These are phyloP conservation scores for Tineola bisselliella DNA, from an alignment of 2,888 invertebrate species.

Conservation along the genomic window DNA sequence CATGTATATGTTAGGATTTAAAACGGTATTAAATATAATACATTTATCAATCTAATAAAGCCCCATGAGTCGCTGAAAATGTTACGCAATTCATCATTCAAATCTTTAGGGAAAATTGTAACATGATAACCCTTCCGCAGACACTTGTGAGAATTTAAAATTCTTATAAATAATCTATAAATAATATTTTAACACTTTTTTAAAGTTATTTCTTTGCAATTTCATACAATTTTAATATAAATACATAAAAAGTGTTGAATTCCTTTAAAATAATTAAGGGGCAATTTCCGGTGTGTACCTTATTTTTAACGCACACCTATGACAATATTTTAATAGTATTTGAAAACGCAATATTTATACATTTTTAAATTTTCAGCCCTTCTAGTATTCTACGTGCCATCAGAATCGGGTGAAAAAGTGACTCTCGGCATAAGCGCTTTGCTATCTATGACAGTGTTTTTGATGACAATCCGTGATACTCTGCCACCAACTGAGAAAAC, in stretches of 20 bases:
- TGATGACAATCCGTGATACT: slow-evolving; percentile 88
- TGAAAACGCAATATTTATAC: too few relatives aligned
- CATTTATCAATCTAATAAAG: neutral
- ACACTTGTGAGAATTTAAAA: too few relatives aligned
- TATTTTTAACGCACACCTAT: too few relatives aligned
- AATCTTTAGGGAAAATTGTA: neutral
- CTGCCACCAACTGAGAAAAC: slow-evolving; percentile 89
- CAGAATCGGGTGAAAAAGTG: slow-evolving; percentile 88
- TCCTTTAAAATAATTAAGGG: too few relatives aligned
- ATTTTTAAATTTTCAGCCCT: slow-evolving; percentile 66
- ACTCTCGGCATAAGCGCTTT: slow-evolving; percentile 87
- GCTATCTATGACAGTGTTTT: slow-evolving; percentile 88
- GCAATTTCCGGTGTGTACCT: too few relatives aligned
- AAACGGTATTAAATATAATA: too few relatives aligned
- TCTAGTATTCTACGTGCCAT: slow-evolving; percentile 87
- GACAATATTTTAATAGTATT: neutral
- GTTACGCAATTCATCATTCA: neutral
- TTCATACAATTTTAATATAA: slow-evolving; percentile 15
- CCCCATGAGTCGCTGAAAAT: neutral
- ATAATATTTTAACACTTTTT: neutral
- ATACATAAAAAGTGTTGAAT: too few relatives aligned
- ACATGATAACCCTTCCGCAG: neutral
- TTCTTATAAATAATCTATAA: neutral
- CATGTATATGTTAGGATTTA: neutral
- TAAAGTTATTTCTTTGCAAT: too few relatives aligned